phyloP scores from a whole-genome alignment of 1,140 invertebrate species.

The Trachymyrmex septentrionalis region DNA sequence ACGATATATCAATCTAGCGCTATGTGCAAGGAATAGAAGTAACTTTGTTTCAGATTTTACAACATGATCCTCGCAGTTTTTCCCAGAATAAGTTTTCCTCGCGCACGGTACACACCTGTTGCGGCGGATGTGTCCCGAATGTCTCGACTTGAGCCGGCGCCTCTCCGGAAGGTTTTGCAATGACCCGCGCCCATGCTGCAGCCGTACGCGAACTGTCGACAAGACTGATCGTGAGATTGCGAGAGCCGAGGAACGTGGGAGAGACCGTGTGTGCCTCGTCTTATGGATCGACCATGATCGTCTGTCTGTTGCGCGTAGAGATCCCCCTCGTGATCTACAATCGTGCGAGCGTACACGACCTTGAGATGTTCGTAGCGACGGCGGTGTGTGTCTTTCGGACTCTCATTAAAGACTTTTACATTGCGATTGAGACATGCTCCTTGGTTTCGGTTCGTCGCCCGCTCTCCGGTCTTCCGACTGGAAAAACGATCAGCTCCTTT shows the following conservation, averaged over 20 bases:
- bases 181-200: constrained; percentile 21
- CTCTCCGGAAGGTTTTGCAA: constrained; percentile 6
- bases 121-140: not conserved
- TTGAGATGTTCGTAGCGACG: not conserved
- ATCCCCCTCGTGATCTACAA: not conserved
- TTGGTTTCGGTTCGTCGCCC: no score
- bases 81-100: not conserved
- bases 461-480: not conserved
- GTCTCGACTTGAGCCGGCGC: not conserved
- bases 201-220: not conserved
- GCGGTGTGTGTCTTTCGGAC: not conserved
- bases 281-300: constrained; percentile 1
- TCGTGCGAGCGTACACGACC: not conserved
- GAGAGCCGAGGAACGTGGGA: not conserved
- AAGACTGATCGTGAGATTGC: not conserved
- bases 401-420: constrained; percentile 25
- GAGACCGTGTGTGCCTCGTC: not conserved
- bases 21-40: not conserved
- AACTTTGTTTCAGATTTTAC: not conserved
- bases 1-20: not conserved
- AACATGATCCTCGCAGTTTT: not conserved
- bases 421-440: not conserved
- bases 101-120: constrained; percentile 46
- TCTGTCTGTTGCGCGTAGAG: not conserved
- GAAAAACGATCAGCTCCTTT: not conserved